phyloP scores from a whole-genome alignment of 1,140 invertebrate species.

The Triops cancriformis region DNA sequence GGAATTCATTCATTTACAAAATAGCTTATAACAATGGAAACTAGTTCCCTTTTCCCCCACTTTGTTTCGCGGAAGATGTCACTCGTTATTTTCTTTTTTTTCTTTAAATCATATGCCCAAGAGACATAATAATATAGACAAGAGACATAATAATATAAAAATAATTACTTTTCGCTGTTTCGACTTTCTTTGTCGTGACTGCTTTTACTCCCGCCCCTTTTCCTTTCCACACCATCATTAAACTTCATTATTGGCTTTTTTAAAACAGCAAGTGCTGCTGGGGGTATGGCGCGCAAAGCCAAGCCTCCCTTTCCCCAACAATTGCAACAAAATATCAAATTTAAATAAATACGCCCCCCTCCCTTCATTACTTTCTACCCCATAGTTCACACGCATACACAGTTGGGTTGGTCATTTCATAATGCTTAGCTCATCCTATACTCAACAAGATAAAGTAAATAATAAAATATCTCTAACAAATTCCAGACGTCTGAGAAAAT shows the following conservation, averaged over 20 bases:
- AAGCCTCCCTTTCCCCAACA: too few relatives aligned
- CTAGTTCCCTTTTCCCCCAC: neutral
- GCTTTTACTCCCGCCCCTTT: neutral
- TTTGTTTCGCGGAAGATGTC: neutral
- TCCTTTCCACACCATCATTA: neutral
- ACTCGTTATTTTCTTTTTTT: neutral
- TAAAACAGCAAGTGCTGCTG: too few relatives aligned
- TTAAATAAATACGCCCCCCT: too few relatives aligned
- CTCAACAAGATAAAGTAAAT: too few relatives aligned
- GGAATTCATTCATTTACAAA: neutral
- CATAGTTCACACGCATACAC: too few relatives aligned
- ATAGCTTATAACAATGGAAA: conserved; percentile 7
- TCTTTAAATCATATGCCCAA: neutral
- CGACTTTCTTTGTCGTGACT: neutral
- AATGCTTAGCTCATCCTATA: too few relatives aligned
- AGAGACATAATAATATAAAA: neutral
- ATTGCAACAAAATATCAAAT: too few relatives aligned
- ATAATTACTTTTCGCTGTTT: neutral
- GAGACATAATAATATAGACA: too few relatives aligned
- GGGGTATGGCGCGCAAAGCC: too few relatives aligned
- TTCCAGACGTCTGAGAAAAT: neutral
- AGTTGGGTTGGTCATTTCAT: too few relatives aligned
- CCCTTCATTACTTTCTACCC: too few relatives aligned
- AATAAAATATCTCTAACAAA: neutral
- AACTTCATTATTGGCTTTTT: neutral